Evolutionary conservation across 2,888 invertebrate species (phyloP).

Genomic region (Phengaris alcon): DNA sequence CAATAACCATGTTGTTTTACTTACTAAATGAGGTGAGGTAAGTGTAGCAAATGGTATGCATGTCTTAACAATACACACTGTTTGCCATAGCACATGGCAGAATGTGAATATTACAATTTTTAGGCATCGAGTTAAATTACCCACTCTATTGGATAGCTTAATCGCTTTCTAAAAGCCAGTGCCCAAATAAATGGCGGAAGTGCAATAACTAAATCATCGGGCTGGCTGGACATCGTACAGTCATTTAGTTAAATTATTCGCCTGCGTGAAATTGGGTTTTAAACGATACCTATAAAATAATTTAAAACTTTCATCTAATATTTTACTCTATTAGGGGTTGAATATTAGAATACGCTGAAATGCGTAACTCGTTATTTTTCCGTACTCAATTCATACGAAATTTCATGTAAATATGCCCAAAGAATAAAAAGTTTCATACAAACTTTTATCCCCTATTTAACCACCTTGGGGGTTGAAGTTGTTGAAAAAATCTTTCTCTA

Average conservation of each 20-base stretch:
- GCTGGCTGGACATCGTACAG: neutral
- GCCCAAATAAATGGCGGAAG: neutral
- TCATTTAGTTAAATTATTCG: neutral
- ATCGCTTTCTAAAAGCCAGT: neutral
- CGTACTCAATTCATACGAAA: no score
- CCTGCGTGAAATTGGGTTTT: no score
- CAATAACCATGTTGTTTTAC: constrained; percentile 7
- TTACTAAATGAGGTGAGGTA: neutral
- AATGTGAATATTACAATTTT: neutral
- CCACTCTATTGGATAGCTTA: neutral
- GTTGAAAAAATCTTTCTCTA: no score
- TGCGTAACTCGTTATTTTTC: no score
- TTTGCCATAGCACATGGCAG: neutral
- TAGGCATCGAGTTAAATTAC: neutral
- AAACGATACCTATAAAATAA: no score
- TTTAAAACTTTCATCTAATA: no score
- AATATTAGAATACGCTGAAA: no score
- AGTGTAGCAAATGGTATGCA: neutral
- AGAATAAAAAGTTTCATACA: no score
- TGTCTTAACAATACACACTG: neutral
- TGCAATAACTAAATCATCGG: neutral
- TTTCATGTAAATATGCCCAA: no score
- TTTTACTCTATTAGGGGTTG: no score
- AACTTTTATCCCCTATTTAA: no score
- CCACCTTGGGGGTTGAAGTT: no score